Conservation (phyloP, 2,113 vertebrate genomes). For the Tringa solitaria region DNA sequence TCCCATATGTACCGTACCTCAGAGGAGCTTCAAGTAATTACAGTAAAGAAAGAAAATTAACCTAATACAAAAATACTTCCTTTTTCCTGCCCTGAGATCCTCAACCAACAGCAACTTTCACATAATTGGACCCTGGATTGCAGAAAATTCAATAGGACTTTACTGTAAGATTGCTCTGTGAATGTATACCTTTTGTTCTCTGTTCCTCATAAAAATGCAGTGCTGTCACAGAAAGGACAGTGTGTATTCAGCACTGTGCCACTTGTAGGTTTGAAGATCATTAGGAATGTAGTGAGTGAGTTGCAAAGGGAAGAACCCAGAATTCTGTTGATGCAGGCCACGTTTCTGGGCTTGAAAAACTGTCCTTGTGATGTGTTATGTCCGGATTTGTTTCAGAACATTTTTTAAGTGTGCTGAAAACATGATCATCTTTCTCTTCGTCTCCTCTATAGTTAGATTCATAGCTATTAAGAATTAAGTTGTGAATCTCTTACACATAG, state of each 20-base stretch:
- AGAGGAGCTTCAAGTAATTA: constrained; percentile 5
- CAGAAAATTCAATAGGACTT: background rate
- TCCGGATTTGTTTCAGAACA: background rate
- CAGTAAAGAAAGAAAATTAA: background rate
- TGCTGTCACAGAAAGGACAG: background rate
- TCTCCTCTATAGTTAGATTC: background rate
- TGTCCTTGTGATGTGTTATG: background rate
- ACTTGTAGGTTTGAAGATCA: background rate
- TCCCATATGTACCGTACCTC: background rate
- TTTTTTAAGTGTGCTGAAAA: background rate
- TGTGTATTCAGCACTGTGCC: background rate
- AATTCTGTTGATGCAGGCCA: background rate
- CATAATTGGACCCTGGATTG: background rate
- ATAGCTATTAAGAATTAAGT: background rate
- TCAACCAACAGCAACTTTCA: background rate
- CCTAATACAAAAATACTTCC: background rate
- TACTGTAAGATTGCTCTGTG: background rate
- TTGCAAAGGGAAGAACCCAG: background rate
- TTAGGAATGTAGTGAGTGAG: background rate
- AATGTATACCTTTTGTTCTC: background rate
- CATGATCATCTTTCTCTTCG: background rate
- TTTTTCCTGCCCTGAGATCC: background rate
- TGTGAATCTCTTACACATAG: background rate
- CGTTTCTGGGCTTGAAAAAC: background rate
- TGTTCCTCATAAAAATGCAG: background rate